phyloP scores from a whole-genome alignment of 2,113 vertebrate genomes.

The Corythornis vintsioides region DNA sequence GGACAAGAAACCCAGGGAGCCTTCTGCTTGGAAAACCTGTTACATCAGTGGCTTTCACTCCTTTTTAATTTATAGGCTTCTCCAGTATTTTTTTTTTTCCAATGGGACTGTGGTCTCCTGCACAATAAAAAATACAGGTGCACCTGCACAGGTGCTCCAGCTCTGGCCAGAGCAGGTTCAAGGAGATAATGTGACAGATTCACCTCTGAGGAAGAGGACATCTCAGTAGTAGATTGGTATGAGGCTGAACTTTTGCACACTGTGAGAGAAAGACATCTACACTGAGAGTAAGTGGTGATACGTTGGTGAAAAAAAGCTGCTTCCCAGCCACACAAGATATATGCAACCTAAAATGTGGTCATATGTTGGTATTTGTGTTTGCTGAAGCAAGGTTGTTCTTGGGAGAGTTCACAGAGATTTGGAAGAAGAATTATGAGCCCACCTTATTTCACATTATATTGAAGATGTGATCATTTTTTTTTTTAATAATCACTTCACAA shows the following conservation, averaged over 20 bases:
- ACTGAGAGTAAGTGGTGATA: background rate
- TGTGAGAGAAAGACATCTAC: accelerated
- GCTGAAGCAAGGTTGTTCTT: background rate
- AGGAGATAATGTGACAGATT: background rate
- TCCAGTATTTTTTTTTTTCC: background rate
- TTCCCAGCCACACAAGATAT: background rate
- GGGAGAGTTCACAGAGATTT: background rate
- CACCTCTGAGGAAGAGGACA: background rate
- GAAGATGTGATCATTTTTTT: background rate
- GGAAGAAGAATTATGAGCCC: background rate
- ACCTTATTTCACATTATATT: background rate
- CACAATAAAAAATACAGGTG: background rate
- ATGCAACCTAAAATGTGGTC: background rate
- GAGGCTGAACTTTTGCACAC: background rate
- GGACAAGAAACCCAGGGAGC: background rate
- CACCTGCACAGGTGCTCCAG: background rate
- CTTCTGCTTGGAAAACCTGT: background rate
- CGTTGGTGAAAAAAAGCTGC: background rate
- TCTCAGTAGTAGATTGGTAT: accelerated
- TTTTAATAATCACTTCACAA: background rate
- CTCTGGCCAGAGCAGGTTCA: background rate
- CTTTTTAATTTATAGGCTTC: background rate
- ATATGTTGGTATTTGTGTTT: background rate
- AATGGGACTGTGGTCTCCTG: background rate
- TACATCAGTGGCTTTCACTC: background rate